phyloP scores from a whole-genome alignment of 2,888 invertebrate species.

The Aporophyla nigra region DNA sequence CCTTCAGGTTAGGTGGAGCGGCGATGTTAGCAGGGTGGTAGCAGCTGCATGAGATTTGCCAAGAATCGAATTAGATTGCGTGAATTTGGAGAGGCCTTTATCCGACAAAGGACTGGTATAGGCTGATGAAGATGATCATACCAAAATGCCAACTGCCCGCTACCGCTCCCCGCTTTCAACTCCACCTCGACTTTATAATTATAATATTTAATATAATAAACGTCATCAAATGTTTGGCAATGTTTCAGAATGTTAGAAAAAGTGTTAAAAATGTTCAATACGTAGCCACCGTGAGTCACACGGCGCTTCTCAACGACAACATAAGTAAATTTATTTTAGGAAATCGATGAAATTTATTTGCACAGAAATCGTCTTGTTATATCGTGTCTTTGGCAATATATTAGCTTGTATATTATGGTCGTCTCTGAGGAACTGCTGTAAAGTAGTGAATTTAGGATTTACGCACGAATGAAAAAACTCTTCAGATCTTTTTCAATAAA shows the following conservation, averaged over 20 bases:
- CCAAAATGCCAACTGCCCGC: not conserved
- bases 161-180: constrained; percentile 57
- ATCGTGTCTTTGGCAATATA: constrained; percentile 18
- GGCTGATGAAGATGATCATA: not conserved
- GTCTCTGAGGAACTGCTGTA: not conserved
- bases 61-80: too few species aligned
- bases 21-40: too few species aligned
- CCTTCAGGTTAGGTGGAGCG: too few species aligned
- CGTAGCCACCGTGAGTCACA: constrained; percentile 69
- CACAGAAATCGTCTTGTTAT: constrained; percentile 45
- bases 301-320: constrained; percentile 43
- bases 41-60: too few species aligned
- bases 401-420: constrained; percentile 17
- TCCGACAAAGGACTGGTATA: too few species aligned
- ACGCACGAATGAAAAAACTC: not conserved
- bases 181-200: constrained; percentile 64
- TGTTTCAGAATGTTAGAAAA: constrained; percentile 71
- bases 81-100: too few species aligned
- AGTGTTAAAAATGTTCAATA: constrained; percentile 66
- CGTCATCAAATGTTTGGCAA: constrained; percentile 72
- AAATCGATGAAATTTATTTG: constrained; percentile 58
- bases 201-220: constrained; percentile 74
- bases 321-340: constrained; percentile 48
- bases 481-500: constrained; percentile 7
- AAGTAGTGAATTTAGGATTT: constrained; percentile 13